A percentile compares a stretch with the other conserved stretches of the same genome.
phyloP scores from a whole-genome alignment of 2,888 invertebrate genomes.

The Nomada fucata region DNA sequence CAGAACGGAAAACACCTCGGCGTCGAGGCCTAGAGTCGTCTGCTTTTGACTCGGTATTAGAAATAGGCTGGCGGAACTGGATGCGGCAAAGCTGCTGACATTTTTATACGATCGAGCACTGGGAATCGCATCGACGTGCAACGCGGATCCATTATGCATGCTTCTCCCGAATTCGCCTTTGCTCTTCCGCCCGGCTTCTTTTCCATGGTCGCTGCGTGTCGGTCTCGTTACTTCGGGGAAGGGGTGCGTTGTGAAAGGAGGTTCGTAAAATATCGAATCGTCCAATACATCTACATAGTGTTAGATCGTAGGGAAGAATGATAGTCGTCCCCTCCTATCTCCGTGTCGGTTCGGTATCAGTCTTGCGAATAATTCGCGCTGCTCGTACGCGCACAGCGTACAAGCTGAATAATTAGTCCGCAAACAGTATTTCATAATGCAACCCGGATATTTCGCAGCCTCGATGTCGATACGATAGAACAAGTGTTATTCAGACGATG shows the following conservation, averaged over 20 bases:
- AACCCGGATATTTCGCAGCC: constrained; percentile 7
- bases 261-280: constrained; percentile 30
- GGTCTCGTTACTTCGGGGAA: constrained; percentile 13
- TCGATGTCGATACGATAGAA: neutral
- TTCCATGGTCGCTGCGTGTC: constrained; percentile 2
- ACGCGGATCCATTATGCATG: constrained; percentile 71
- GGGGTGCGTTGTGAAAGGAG: neutral
- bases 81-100: constrained; percentile 64
- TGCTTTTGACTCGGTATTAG: constrained; percentile 52
- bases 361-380: neutral
- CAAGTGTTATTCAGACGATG: neutral
- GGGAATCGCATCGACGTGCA: constrained; percentile 68
- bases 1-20: constrained; percentile 58
- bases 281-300: neutral
- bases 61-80: constrained; percentile 37
- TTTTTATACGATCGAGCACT: constrained; percentile 67
- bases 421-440: constrained; percentile 9
- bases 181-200: constrained; percentile 53
- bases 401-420: neutral
- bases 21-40: constrained; percentile 40
- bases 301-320: neutral
- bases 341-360: too few species aligned
- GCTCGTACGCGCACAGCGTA: neutral
- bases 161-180: constrained; percentile 62
- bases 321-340: neutral